Evolutionary conservation across 2,888 invertebrate species (phyloP).

Genomic region (Drosophila meridionalis): DNA sequence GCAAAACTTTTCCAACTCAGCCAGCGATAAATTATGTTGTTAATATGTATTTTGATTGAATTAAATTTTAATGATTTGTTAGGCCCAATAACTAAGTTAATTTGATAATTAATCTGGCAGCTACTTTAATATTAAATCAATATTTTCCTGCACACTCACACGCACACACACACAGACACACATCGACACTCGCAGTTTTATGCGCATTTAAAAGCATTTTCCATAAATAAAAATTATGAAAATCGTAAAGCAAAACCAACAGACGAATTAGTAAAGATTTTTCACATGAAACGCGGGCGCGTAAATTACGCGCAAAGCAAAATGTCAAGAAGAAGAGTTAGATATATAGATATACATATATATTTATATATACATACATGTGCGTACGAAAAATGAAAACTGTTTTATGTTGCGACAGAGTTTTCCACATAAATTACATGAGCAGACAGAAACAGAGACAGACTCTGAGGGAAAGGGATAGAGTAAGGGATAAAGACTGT

Average conservation of each 20-base stretch:
- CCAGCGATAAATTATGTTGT: constrained; percentile 47
- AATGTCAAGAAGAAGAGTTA: constrained; percentile 26
- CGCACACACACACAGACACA: not conserved
- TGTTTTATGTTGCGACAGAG: constrained; percentile 72
- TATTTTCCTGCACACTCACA: constrained; percentile 18
- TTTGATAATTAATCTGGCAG: constrained; percentile 15
- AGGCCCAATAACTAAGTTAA: constrained; percentile 25
- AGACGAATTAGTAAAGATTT: constrained; percentile 76
- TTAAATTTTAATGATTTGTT: constrained; percentile 44
- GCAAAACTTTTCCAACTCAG: constrained; percentile 30
- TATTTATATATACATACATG: not conserved
- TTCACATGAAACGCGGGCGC: constrained; percentile 78
- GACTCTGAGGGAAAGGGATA: constrained; percentile 1
- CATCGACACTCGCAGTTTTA: constrained; percentile 48
- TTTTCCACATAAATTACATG: constrained; percentile 77
- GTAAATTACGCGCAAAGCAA: constrained; percentile 68
- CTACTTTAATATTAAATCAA: constrained; percentile 42
- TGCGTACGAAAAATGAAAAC: constrained; percentile 64
- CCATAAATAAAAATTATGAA: constrained; percentile 79
- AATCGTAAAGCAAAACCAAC: constrained; percentile 51
- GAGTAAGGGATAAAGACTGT: constrained; percentile 45
- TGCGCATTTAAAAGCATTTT: constrained; percentile 78
- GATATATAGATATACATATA: not conserved
- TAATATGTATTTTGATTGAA: constrained; percentile 62
- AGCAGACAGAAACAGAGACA: constrained; percentile 9